A percentile compares a stretch with the other conserved stretches of the same genome.
Conservation (phyloP, 1,140 invertebrate species). For the Hesperophylax magnus region DNA sequence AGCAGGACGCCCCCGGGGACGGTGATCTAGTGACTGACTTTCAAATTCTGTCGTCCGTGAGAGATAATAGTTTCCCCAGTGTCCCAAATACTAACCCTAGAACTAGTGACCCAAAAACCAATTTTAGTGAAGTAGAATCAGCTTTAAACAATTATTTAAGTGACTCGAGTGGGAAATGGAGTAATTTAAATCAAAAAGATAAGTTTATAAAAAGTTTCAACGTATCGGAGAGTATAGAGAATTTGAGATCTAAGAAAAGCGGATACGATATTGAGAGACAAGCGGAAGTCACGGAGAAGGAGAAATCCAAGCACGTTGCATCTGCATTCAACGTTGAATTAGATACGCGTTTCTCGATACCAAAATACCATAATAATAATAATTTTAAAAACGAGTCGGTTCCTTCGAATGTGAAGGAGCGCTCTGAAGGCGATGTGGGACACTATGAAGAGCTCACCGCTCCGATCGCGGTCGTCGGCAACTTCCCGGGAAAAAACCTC, state of each 20-base stretch:
- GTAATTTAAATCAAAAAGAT: constrained; percentile 1
- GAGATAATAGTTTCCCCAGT: neutral
- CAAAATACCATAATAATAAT: neutral
- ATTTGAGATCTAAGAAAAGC: neutral
- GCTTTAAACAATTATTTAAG: neutral
- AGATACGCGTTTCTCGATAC: neutral
- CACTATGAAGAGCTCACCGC: neutral
- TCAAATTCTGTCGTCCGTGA: constrained; percentile 12
- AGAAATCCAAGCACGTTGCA: neutral
- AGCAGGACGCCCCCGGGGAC: neutral
- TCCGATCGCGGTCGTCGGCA: neutral
- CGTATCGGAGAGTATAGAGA: neutral
- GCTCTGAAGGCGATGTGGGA: neutral
- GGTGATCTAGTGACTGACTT: neutral
- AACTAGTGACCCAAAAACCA: constrained; percentile 8
- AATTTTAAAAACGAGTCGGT: neutral
- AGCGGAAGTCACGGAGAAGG: too few species aligned
- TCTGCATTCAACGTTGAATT: neutral
- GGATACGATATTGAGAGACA: too few species aligned
- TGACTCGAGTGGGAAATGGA: neutral
- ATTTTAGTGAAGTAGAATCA: neutral
- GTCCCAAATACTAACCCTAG: neutral
- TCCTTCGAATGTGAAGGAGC: neutral
- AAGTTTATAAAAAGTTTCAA: neutral
- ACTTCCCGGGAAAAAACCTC: neutral